Percentiles rank a stretch among this genome's conserved stretches.
Conservation (phyloP, 2,888 invertebrate genomes). For the Limnephilus auricula region DNA sequence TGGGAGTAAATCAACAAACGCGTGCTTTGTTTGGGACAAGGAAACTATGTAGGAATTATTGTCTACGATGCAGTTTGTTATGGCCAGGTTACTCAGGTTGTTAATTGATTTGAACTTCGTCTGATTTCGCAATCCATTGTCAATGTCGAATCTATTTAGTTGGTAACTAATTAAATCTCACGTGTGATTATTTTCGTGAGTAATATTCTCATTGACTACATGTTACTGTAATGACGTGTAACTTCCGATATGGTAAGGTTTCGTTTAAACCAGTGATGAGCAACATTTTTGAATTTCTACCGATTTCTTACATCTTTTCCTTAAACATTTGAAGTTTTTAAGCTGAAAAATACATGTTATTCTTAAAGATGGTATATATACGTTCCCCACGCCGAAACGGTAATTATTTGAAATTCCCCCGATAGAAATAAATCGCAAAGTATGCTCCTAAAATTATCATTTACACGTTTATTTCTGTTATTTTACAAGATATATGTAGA, state of each 20-base stretch:
- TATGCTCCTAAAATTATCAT: no score
- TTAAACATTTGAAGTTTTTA: no score
- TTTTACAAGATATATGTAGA: no score
- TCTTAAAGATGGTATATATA: no score
- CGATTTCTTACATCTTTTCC: no score
- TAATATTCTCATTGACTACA: neutral
- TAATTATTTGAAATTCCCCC: no score
- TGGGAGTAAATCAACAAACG: slow-evolving; percentile 24
- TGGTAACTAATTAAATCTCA: slow-evolving; percentile 18
- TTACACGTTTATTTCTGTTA: no score
- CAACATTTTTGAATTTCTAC: no score
- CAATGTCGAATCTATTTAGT: slow-evolving; percentile 29
- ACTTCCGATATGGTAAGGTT: neutral
- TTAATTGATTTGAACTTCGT: slow-evolving; percentile 51
- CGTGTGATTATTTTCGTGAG: neutral
- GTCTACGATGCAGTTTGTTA: neutral
- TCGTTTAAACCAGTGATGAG: neutral
- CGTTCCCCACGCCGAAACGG: no score
- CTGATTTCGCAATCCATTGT: slow-evolving; percentile 39
- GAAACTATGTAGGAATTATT: neutral
- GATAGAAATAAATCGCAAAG: no score
- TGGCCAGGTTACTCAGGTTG: slow-evolving; percentile 25
- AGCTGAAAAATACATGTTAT: no score
- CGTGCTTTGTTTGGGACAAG: slow-evolving; percentile 7
- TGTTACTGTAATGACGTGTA: neutral